These are phyloP conservation scores for Emberiza fucata DNA, from an alignment of 2,113 vertebrate species.

Conservation along the genomic window DNA sequence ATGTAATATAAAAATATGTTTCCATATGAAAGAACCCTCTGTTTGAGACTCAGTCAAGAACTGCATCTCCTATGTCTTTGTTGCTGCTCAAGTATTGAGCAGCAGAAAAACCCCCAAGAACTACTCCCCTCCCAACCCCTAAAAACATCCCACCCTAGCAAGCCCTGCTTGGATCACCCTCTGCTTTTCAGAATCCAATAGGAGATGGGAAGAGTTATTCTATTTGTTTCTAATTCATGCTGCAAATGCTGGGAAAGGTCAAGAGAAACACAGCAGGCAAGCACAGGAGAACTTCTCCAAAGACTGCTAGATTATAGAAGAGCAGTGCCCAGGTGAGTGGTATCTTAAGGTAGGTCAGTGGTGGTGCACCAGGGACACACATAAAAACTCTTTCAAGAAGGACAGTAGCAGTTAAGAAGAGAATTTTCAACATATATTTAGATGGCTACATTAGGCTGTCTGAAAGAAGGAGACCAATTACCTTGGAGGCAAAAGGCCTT, in stretches of 20 bases:
- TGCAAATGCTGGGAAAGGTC: background rate
- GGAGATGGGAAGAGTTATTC: background rate
- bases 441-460: background rate
- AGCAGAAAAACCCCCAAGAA: background rate
- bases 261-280: background rate
- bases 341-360: background rate
- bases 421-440: background rate
- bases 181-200: background rate
- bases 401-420: background rate
- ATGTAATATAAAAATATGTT: conserved; percentile 55
- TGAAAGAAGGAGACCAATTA: background rate
- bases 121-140: background rate
- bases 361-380: background rate
- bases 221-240: background rate
- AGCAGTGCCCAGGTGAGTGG: background rate
- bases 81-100: background rate
- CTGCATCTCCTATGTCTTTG: background rate
- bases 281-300: background rate
- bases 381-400: background rate
- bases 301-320: background rate
- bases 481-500: background rate
- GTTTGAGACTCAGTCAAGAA: conserved; percentile 1
- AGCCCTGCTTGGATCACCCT: background rate
- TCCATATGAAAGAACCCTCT: conserved; percentile 52
- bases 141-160: background rate